phyloP scores from a whole-genome alignment of 2,888 invertebrate species.

The Lithophane ornitopus region DNA sequence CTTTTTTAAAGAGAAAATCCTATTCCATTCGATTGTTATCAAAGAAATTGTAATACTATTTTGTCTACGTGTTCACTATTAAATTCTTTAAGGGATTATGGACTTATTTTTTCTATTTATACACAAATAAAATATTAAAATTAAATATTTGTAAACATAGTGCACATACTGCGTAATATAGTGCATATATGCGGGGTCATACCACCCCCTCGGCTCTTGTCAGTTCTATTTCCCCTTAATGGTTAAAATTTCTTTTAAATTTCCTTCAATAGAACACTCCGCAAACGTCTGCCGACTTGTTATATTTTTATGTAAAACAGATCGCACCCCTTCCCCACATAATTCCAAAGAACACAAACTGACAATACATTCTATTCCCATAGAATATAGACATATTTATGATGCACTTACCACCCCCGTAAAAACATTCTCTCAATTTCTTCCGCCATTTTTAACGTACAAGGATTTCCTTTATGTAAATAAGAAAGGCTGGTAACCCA shows the following conservation, averaged over 20 bases:
- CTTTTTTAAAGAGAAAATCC: no score
- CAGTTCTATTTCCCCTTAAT: no score
- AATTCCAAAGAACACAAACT: slow-evolving; percentile 53
- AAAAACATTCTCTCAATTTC: slow-evolving; percentile 63
- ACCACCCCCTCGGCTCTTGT: no score
- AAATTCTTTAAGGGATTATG: no score
- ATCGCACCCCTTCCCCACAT: slow-evolving; percentile 37
- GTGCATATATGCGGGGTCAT: no score
- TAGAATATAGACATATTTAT: slow-evolving; percentile 61
- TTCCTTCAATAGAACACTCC: slow-evolving; percentile 4
- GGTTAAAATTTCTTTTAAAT: background rate
- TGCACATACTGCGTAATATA: no score
- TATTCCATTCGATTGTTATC: no score
- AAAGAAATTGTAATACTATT: no score
- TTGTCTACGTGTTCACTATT: no score
- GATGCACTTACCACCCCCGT: slow-evolving; percentile 59
- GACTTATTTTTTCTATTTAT: no score
- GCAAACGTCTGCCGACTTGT: slow-evolving; percentile 9
- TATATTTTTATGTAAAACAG: slow-evolving; percentile 54
- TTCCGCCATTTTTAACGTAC: slow-evolving; percentile 62
- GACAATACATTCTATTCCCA: slow-evolving; percentile 55
- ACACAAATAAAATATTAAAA: no score
- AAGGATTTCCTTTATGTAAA: slow-evolving; percentile 65
- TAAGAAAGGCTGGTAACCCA: slow-evolving; percentile 55
- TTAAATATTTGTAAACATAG: no score